Conservation (phyloP, 2,113 vertebrate species). For the Podilymbus podiceps region DNA sequence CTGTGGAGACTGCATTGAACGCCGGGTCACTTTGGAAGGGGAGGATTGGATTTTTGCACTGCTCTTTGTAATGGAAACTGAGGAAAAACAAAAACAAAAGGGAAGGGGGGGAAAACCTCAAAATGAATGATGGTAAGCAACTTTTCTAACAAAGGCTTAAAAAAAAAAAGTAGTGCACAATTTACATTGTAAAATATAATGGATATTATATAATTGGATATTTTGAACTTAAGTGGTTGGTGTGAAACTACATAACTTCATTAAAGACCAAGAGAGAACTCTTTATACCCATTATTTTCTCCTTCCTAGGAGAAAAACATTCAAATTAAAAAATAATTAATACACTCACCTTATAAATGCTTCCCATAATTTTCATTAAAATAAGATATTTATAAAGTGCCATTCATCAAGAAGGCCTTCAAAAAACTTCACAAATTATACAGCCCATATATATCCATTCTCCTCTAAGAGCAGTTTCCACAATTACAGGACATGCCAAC, state of each 20-base stretch:
- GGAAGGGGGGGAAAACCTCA: slow-evolving; percentile 60
- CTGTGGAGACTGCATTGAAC: slow-evolving; percentile 85
- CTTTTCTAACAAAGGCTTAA: slow-evolving; percentile 50
- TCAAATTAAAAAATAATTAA: neutral
- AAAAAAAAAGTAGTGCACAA: slow-evolving; percentile 42
- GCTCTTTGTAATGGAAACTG: slow-evolving; percentile 84
- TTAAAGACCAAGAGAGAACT: neutral
- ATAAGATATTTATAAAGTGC: neutral
- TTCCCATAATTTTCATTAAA: neutral
- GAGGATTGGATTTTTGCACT: slow-evolving; percentile 77
- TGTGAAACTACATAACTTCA: neutral
- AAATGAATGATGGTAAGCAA: slow-evolving; percentile 66
- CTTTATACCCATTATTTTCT: neutral
- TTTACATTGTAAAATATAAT: slow-evolving; percentile 41
- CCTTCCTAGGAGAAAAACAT: neutral
- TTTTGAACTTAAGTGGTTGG: slow-evolving; percentile 12
- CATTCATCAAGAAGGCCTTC: neutral
- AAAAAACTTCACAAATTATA: neutral
- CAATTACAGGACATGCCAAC: neutral
- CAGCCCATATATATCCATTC: neutral
- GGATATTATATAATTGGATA: neutral
- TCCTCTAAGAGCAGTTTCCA: neutral
- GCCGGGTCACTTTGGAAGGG: slow-evolving; percentile 81
- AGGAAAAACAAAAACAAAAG: slow-evolving; percentile 56
- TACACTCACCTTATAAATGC: slow-evolving; percentile 46